Base-by-base conservation (phyloP, 1,140 invertebrate genomes). In the Drosophila insularis region DNA sequence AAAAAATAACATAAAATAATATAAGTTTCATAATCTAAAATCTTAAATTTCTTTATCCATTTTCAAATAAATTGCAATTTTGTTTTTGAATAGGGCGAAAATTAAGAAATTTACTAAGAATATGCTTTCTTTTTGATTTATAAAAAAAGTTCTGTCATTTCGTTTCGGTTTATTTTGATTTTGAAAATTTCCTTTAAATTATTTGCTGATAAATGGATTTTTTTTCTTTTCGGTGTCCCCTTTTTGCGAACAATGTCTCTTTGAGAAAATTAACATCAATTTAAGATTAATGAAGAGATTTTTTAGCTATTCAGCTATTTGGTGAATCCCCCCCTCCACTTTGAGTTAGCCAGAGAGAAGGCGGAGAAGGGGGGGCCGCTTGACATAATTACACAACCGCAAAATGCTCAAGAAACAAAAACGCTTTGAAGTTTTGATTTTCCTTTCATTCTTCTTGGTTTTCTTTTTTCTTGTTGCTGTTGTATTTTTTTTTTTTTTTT, bases 391-490 rank as follows among this genome's bases (percentile, higher is more conserved):
- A 50, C 43, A 50, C 43, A 50, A 50, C 17, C 43, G 43, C 43
- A 50, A 46, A 58, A 35, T 35, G 17, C 10, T 58, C 10, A 58
- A 2, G 35, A 58, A 19, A 19, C 37, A 3, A 37, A 58, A 35
- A 19, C 14, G 55, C 55, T 58, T 58, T 58, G 55, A 58, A 58
- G 55, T 58, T 58, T 10, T 19, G n/a, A 8, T 27, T 50, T 50
- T 50, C 5, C 43, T 50, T 50, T 50, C 17, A 10, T 3, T 50
- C 43, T 19, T 46, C 17, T 19, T 11, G 2, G 6, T 11, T 50
- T 50, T 50, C 11, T 19, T 50, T 50, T 21, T 50, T n/a, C n/a
- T n/a, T n/a, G n/a, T n/a, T n/a, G n/a, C n/a, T n/a, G n/a, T n/a
- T n/a, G n/a, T n/a, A n/a, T n/a, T n/a, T 19, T 19, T 8, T 19